These are phyloP conservation scores for Muscidifurax raptorellus DNA, from an alignment of 1,140 invertebrate species.

Conservation along the genomic window DNA sequence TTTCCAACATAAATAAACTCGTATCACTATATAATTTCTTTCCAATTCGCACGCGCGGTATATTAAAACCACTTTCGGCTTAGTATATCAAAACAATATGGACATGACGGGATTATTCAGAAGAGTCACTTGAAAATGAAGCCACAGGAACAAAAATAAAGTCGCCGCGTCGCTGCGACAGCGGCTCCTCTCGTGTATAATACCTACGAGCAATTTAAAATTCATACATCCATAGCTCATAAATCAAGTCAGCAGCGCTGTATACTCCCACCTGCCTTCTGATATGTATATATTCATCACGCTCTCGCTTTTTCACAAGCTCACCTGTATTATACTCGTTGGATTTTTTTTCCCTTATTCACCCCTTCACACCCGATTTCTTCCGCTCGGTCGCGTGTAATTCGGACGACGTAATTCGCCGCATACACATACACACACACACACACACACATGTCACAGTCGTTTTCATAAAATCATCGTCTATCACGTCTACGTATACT, in stretches of 20 bases:
- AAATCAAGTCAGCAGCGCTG: neutral
- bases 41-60: neutral
- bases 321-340: neutral
- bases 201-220: conserved; percentile 14
- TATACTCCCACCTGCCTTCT: neutral
- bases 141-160: neutral
- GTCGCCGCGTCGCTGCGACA: neutral
- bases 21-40: neutral
- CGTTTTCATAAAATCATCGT: conserved; percentile 57
- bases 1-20: too few relatives aligned
- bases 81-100: neutral
- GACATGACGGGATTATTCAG: neutral
- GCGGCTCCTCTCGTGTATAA: neutral
- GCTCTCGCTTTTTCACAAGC: neutral
- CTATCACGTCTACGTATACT: conserved; percentile 48
- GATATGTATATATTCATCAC: conserved; percentile 40
- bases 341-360: neutral
- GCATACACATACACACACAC: neutral
- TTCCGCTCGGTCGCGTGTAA: conserved; percentile 21
- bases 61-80: neutral
- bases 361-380: neutral
- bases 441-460: neutral
- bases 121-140: neutral
- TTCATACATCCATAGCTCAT: conserved; percentile 26
- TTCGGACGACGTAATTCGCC: neutral